Evolutionary conservation across 2,113 vertebrate species (phyloP).

Genomic region (Alosa alosa): DNA sequence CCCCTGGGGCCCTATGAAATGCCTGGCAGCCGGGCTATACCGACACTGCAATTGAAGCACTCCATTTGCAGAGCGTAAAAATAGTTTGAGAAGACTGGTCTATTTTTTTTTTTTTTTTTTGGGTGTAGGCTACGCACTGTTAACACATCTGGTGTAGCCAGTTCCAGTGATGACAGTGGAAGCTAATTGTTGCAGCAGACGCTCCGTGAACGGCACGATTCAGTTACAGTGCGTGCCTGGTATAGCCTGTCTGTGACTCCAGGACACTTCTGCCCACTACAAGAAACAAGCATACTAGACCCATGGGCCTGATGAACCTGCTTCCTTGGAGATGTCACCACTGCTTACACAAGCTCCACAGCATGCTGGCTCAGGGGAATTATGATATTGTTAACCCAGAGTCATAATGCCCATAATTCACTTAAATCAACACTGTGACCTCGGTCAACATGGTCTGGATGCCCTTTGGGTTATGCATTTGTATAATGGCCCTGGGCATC

Average conservation of each 20-base stretch:
- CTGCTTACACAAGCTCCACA: background rate
- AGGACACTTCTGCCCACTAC: background rate
- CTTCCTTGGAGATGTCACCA: background rate
- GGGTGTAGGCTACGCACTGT: too few relatives aligned
- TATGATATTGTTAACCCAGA: background rate
- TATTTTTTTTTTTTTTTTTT: too few relatives aligned
- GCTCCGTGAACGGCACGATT: too few relatives aligned
- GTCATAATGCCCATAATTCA: background rate
- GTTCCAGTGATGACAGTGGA: too few relatives aligned
- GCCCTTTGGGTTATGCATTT: background rate
- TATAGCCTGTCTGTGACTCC: background rate
- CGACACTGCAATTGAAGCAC: too few relatives aligned
- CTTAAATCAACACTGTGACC: background rate
- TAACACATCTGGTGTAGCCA: too few relatives aligned
- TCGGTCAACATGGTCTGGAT: background rate
- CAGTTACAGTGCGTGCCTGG: too few relatives aligned
- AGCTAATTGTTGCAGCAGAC: too few relatives aligned
- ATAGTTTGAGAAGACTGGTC: too few relatives aligned
- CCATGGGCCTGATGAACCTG: background rate
- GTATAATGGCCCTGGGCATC: background rate
- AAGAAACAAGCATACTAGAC: background rate
- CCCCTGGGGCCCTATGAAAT: background rate
- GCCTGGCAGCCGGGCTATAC: background rate
- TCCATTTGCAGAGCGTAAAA: too few relatives aligned
- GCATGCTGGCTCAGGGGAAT: background rate